A percentile compares a stretch with the other conserved stretches of the same genome.
phyloP scores from a whole-genome alignment of 1,140 invertebrate genomes.

The Matsumurasca onukii region DNA sequence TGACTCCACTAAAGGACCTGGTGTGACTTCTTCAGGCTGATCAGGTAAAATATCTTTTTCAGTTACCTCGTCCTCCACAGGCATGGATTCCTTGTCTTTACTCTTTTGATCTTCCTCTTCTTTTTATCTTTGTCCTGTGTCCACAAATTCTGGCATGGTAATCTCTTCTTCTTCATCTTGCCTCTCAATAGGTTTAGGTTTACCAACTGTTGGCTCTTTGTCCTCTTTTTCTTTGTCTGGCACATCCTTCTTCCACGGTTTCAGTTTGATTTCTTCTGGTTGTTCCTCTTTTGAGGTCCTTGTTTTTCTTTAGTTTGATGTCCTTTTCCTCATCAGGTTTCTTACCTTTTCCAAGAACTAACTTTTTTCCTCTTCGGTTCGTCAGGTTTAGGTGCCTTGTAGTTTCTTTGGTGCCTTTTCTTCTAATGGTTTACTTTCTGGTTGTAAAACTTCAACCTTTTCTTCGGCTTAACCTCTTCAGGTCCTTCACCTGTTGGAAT shows the following conservation, averaged over 20 bases:
- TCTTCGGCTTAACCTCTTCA: conserved; percentile 37
- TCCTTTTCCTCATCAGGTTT: conserved; percentile 48
- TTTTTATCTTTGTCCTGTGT: conserved; percentile 33
- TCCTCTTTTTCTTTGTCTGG: conserved; percentile 28
- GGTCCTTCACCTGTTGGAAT: conserved; percentile 40
- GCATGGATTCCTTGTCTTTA: conserved; percentile 15
- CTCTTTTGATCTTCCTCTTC: conserved; percentile 25
- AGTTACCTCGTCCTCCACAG: no score
- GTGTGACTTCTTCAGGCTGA: background rate
- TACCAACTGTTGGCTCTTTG: conserved; percentile 30
- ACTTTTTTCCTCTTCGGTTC: conserved; percentile 44
- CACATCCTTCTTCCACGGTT: conserved; percentile 38
- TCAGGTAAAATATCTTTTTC: background rate
- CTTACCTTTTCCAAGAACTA: conserved; percentile 47
- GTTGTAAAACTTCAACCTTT: conserved; percentile 33
- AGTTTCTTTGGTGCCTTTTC: conserved; percentile 36
- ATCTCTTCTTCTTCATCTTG: conserved; percentile 35
- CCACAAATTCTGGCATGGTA: conserved; percentile 23
- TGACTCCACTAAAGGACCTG: background rate
- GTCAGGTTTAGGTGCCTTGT: conserved; percentile 45
- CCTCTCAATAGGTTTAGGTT: conserved; percentile 35
- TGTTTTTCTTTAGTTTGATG: conserved; percentile 50
- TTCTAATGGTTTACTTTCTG: conserved; percentile 38
- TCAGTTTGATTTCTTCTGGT: conserved; percentile 41
- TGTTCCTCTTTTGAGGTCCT: conserved; percentile 44